phyloP scores from a whole-genome alignment of 1,140 invertebrate species.

The Muscidifurax raptorellus region DNA sequence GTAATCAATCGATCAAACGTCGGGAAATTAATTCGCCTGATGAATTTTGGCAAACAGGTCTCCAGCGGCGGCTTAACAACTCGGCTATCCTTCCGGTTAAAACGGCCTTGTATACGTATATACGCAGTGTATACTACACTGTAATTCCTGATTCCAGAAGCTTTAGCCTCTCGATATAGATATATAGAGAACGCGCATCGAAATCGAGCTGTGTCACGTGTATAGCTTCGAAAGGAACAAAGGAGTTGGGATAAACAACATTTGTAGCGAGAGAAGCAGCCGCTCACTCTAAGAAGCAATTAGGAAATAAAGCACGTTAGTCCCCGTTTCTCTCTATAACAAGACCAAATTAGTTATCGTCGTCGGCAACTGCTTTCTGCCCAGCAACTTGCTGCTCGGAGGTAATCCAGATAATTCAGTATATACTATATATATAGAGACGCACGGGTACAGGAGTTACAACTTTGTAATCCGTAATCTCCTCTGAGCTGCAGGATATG shows the following conservation, averaged over 20 bases:
- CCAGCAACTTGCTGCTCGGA: too few species aligned
- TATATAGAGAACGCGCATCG: too few species aligned
- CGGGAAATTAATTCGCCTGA: not conserved
- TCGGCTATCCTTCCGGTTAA: not conserved
- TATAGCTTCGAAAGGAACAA: not conserved
- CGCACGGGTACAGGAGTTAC: not conserved
- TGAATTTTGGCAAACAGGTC: constrained; percentile 3
- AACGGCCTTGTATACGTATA: not conserved
- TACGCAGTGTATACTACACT: not conserved
- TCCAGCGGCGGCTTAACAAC: not conserved
- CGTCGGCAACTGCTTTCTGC: too few species aligned
- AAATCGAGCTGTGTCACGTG: too few species aligned
- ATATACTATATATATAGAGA: too few species aligned
- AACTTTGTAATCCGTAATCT: not conserved
- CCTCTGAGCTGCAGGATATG: too few species aligned
- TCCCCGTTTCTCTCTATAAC: not conserved
- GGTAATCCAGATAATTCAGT: not conserved
- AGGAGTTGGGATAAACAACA: not conserved
- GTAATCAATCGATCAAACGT: not conserved
- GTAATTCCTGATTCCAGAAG: not conserved
- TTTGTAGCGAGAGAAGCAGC: not conserved
- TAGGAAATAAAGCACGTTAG: constrained; percentile 7
- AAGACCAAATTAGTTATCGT: constrained; percentile 15
- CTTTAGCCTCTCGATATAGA: too few species aligned
- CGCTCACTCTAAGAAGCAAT: not conserved